Conservation (phyloP, 2,797 vertebrate genomes). For the Danio albolineatus region DNA sequence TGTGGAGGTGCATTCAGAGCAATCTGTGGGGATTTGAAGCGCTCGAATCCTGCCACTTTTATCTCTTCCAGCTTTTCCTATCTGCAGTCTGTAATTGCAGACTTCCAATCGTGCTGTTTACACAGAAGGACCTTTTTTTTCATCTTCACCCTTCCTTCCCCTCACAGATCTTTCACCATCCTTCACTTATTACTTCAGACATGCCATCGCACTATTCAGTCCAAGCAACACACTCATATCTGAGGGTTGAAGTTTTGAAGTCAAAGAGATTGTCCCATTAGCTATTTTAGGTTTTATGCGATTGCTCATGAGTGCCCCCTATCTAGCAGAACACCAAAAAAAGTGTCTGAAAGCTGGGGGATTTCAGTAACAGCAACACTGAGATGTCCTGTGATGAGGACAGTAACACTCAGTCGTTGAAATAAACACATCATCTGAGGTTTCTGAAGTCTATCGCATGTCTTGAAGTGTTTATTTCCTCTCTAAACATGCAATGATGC, state of each 20-base stretch:
- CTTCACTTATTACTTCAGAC: not conserved
- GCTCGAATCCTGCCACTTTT: constrained; percentile 72
- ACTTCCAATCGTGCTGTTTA: constrained; percentile 79
- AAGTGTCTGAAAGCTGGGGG: not conserved
- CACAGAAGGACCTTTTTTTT: constrained; percentile 57
- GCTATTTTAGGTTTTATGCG: not conserved
- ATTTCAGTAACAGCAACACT: constrained; percentile 21
- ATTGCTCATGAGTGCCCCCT: not conserved
- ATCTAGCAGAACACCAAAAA: not conserved
- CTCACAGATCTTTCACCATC: constrained; percentile 37
- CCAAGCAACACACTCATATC: not conserved
- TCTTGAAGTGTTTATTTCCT: constrained; percentile 41
- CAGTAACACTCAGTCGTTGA: constrained; percentile 32
- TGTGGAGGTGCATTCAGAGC: constrained; percentile 76
- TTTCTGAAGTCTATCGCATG: constrained; percentile 42
- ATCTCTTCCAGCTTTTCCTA: constrained; percentile 69
- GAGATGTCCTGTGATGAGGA: constrained; percentile 22
- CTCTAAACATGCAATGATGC: constrained; percentile 36
- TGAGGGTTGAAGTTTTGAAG: not conserved
- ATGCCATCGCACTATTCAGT: not conserved
- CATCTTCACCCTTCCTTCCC: constrained; percentile 59
- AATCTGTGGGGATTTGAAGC: constrained; percentile 71
- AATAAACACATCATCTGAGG: constrained; percentile 50
- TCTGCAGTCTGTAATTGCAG: constrained; percentile 77
- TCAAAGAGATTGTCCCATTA: constrained; percentile 4